Percentiles rank a stretch among this genome's conserved stretches.
phyloP scores from a whole-genome alignment of 2,797 vertebrate genomes.

The Typhlichthys subterraneus region DNA sequence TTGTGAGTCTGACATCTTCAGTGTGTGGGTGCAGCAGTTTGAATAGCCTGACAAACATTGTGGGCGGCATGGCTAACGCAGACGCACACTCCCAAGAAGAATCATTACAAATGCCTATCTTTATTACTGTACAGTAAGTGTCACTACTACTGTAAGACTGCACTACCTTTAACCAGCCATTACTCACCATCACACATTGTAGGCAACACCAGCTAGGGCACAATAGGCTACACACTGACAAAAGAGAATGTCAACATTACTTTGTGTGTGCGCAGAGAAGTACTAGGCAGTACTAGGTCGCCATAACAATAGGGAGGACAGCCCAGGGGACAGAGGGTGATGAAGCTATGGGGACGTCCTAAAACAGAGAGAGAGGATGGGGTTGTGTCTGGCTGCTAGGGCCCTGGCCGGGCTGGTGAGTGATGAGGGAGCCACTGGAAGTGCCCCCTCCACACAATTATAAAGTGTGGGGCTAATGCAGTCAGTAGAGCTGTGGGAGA shows the following conservation, averaged over 20 bases:
- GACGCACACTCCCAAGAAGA: conserved; percentile 15
- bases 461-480: conserved; percentile 78
- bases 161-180: conserved; percentile 5
- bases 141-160: conserved; percentile 6
- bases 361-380: conserved; percentile 60
- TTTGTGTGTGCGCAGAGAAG: conserved; percentile 38
- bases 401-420: conserved; percentile 68
- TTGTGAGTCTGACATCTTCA: no score
- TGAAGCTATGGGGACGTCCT: conserved; percentile 57
- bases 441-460: conserved; percentile 81
- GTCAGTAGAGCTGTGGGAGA: conserved; percentile 73
- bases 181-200: conserved; percentile 34
- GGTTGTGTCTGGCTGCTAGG: conserved; percentile 68
- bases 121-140: background rate
- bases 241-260: conserved; percentile 57
- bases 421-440: conserved; percentile 78
- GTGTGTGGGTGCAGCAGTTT: no score
- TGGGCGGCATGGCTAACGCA: no score
- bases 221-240: conserved; percentile 61
- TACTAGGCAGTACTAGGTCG: conserved; percentile 60
- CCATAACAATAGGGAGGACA: conserved; percentile 70
- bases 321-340: conserved; percentile 57
- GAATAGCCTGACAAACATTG: background rate
- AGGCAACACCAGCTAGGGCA: conserved; percentile 54
- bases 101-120: conserved; percentile 23